A percentile compares a stretch with the other conserved stretches of the same genome.
These are phyloP conservation scores for Nannospalax galili DNA, from an alignment of 2,113 vertebrate genomes.

Conservation along the genomic window DNA sequence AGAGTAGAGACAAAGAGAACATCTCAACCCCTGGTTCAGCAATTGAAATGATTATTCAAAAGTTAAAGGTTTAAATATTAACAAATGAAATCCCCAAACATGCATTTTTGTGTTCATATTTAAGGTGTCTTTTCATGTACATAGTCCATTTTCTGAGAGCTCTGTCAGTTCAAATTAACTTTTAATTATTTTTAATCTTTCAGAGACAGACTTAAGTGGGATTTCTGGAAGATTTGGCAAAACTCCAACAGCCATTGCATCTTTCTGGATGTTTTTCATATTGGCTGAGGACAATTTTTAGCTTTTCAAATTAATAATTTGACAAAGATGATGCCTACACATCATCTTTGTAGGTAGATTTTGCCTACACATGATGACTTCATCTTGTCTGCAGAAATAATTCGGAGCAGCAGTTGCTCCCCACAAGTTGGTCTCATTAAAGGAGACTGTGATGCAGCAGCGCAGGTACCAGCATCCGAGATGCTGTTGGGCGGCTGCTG, in stretches of 20 bases:
- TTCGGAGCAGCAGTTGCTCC: conserved; percentile 80
- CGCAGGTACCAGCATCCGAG: conserved; percentile 77
- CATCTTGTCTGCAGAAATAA: conserved; percentile 77
- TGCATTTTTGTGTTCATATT: neutral
- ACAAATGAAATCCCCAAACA: neutral
- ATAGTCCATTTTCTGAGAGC: neutral
- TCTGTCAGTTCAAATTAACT: fast-evolving
- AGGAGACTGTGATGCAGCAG: conserved; percentile 80
- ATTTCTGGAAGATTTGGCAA: conserved; percentile 1
- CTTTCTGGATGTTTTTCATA: conserved; percentile 53
- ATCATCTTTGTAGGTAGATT: neutral
- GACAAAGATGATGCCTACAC: conserved; percentile 64
- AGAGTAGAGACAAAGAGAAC: neutral
- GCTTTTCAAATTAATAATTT: conserved; percentile 82
- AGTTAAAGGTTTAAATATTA: neutral
- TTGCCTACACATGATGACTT: conserved; percentile 57
- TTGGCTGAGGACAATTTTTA: conserved; percentile 63
- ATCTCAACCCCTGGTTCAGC: neutral
- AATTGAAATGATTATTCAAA: neutral
- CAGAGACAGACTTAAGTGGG: neutral
- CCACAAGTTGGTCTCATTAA: conserved; percentile 81
- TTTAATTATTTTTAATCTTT: conserved; percentile 16
- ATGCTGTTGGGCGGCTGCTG: conserved; percentile 80
- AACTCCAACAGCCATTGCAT: neutral
- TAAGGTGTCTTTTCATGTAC: neutral